These are phyloP conservation scores for Pelochelys cantorii DNA, from an alignment of 2,797 vertebrate genomes.

Conservation along the genomic window DNA sequence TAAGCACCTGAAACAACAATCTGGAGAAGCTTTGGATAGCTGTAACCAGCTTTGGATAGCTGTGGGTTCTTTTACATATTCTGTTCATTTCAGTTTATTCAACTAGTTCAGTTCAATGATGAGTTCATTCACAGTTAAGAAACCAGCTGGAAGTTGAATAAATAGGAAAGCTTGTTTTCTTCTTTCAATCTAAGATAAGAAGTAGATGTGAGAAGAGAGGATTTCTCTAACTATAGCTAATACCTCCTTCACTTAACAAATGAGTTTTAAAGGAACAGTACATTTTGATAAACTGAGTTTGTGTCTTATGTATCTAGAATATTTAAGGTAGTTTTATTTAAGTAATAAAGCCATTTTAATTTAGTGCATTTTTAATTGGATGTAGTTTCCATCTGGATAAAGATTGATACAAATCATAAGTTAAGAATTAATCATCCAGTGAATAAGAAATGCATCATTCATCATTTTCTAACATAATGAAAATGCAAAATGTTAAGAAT, in stretches of 20 bases:
- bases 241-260: not conserved
- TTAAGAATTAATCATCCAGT: not conserved
- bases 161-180: not conserved
- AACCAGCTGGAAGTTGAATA: not conserved
- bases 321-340: not conserved
- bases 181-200: not conserved
- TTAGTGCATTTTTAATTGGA: not conserved
- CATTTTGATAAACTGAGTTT: not conserved
- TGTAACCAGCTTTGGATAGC: not conserved
- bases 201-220: not conserved
- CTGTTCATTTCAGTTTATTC: not conserved
- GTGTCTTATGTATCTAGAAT: not conserved
- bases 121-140: not conserved
- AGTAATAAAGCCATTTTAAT: not conserved
- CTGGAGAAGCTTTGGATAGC: not conserved
- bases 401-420: not conserved
- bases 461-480: not conserved
- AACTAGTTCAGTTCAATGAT: not conserved
- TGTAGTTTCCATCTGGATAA: not conserved
- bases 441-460: not conserved
- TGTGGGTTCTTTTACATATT: not conserved
- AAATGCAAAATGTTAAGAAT: not conserved
- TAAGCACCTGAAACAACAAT: not conserved
- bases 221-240: not conserved
- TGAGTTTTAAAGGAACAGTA: not conserved